Evolutionary conservation across 1,140 invertebrate species (phyloP).

Genomic region (Ceratina calcarata): DNA sequence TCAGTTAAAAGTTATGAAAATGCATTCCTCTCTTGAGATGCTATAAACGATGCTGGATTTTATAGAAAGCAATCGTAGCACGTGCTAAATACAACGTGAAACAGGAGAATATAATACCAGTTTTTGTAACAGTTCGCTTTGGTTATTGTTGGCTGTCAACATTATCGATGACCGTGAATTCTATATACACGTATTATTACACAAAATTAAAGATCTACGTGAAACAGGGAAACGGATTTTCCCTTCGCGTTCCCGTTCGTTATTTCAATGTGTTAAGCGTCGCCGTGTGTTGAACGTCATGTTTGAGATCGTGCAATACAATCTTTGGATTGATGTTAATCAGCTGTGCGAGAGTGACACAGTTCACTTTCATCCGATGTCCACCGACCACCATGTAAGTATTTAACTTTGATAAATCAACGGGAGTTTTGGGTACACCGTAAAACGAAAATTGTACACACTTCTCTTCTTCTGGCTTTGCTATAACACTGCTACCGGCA

Average conservation of each 20-base stretch:
- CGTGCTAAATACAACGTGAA: neutral
- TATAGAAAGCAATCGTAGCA: neutral
- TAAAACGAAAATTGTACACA: slow-evolving; percentile 66
- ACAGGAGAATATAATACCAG: slow-evolving; percentile 14
- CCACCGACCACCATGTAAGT: slow-evolving; percentile 74
- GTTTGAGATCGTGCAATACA: slow-evolving; percentile 59
- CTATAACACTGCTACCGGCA: slow-evolving; percentile 15
- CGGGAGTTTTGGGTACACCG: slow-evolving; percentile 52
- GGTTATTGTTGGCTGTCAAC: slow-evolving; percentile 2
- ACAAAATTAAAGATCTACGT: neutral
- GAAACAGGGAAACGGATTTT: neutral
- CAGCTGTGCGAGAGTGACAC: slow-evolving; percentile 68
- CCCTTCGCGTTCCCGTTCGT: neutral
- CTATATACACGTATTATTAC: neutral
- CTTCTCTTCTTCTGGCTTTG: neutral
- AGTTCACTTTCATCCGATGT: slow-evolving; percentile 72
- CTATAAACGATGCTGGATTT: neutral
- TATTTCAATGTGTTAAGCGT: slow-evolving; percentile 30
- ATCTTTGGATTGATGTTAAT: slow-evolving; percentile 73
- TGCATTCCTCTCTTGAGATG: neutral
- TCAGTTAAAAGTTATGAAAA: slow-evolving; percentile 36
- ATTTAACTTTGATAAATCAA: slow-evolving; percentile 67
- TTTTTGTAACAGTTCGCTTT: slow-evolving; percentile 7
- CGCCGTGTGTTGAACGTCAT: slow-evolving; percentile 9
- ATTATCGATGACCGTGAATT: neutral